Conservation (phyloP, 2,113 vertebrate species). For the Larimichthys polyactis region DNA sequence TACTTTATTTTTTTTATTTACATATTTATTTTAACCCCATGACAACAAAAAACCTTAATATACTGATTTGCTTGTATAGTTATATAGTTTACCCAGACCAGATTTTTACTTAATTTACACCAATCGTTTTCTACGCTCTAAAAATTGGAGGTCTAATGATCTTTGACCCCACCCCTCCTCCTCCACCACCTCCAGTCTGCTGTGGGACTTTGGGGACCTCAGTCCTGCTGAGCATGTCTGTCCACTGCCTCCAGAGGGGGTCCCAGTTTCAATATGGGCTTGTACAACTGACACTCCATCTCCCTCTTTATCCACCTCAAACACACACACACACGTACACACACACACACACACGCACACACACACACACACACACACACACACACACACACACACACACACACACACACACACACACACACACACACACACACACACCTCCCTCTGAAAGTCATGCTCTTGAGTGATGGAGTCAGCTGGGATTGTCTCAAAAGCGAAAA, state of each 20-base stretch:
- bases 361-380: conserved; percentile 27
- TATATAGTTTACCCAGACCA: background rate
- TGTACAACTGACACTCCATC: conserved; percentile 36
- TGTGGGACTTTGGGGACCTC: conserved; percentile 32
- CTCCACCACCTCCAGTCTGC: conserved; percentile 48
- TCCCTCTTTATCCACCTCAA: conserved; percentile 27
- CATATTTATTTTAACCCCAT: background rate
- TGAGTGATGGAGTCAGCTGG: conserved; percentile 77
- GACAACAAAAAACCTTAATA: background rate
- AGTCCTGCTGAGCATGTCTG: conserved; percentile 42
- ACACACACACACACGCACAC: conserved; percentile 28
- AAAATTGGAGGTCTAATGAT: conserved; percentile 13
- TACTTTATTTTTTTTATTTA: background rate
- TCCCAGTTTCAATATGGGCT: conserved; percentile 55
- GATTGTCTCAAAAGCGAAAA: conserved; percentile 34
- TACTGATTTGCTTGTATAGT: too few species aligned
- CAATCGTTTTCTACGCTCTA: background rate
- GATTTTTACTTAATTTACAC: background rate
- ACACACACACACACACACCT: conserved; percentile 9
- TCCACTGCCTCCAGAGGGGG: conserved; percentile 25
- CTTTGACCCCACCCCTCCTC: conserved; percentile 27
- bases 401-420: conserved; percentile 21
- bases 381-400: conserved; percentile 14
- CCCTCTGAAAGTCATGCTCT: conserved; percentile 28
- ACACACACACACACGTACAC: conserved; percentile 28